A percentile compares a stretch with the other conserved stretches of the same genome.
Evolutionary conservation across 2,113 vertebrate genomes (phyloP).

Genomic region (Trematomus loennbergii): DNA sequence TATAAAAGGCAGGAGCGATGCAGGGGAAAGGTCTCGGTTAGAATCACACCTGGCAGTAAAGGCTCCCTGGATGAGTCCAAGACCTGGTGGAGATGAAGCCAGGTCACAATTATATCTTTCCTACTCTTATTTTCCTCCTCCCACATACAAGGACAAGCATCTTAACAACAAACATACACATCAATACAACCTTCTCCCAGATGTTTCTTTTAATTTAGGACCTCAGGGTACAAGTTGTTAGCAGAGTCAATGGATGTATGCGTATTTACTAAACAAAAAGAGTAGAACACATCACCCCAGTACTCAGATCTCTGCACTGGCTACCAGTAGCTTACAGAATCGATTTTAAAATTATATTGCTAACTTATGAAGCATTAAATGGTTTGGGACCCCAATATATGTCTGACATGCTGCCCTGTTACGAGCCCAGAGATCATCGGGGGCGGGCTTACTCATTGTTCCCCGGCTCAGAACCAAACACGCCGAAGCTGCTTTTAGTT

Average conservation of each 20-base stretch:
- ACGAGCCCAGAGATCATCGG: too few relatives aligned
- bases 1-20: constrained; percentile 33
- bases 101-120: constrained; percentile 57
- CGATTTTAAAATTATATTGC: too few relatives aligned
- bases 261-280: background rate
- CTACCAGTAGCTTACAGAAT: too few relatives aligned
- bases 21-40: constrained; percentile 23
- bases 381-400: too few relatives aligned
- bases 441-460: too few relatives aligned
- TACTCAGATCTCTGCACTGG: too few relatives aligned
- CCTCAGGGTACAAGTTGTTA: background rate
- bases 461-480: too few relatives aligned
- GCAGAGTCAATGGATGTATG: background rate
- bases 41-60: constrained; percentile 88
- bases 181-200: background rate
- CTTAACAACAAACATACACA: background rate
- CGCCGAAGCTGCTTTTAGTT: too few relatives aligned
- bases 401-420: too few relatives aligned
- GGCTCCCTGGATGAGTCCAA: constrained; percentile 88
- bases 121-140: background rate
- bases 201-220: background rate
- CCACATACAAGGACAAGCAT: background rate
- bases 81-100: constrained; percentile 86
- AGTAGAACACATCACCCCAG: too few relatives aligned
- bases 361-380: too few relatives aligned